Conservation (phyloP, 64 coral and sea anemone genomes). For the Pachyseris speciosa region DNA sequence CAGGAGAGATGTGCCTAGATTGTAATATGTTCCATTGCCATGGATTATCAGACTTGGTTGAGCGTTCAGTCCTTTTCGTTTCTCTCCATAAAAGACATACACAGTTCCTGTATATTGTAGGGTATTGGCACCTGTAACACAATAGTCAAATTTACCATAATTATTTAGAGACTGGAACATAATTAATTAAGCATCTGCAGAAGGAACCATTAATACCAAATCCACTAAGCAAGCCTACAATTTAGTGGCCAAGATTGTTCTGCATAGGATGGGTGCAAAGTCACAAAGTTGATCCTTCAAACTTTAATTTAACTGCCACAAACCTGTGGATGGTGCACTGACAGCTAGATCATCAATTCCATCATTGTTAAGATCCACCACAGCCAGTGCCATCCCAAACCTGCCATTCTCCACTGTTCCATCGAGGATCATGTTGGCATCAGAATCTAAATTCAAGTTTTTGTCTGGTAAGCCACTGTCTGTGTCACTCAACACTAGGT, state of each 20-base stretch:
- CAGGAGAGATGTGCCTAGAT: constrained; percentile 81
- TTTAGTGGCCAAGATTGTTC: too few relatives aligned
- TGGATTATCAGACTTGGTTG: constrained; percentile 66
- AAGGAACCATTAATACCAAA: too few relatives aligned
- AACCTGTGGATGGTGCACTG: constrained; percentile 93
- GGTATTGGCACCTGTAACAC: constrained; percentile 69
- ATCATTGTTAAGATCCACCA: constrained; percentile 91
- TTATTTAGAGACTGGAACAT: too few relatives aligned
- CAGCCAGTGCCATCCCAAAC: constrained; percentile 85
- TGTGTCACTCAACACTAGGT: constrained; percentile 64
- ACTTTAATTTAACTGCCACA: not conserved
- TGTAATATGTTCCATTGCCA: constrained; percentile 91
- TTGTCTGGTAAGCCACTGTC: constrained; percentile 53
- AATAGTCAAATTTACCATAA: not conserved
- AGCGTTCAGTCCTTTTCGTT: constrained; percentile 25
- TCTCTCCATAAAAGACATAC: constrained; percentile 80
- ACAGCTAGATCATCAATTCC: constrained; percentile 91
- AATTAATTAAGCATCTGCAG: too few relatives aligned
- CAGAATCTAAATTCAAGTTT: constrained; percentile 73
- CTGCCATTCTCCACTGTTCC: constrained; percentile 80
- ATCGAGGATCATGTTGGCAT: constrained; percentile 79
- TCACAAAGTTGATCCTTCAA: not conserved
- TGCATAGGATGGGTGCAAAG: too few relatives aligned
- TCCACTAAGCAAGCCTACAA: too few relatives aligned
- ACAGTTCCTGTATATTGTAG: constrained; percentile 90